phyloP scores from a whole-genome alignment of 1,140 invertebrate genomes.

The Drosophila kohkoa region DNA sequence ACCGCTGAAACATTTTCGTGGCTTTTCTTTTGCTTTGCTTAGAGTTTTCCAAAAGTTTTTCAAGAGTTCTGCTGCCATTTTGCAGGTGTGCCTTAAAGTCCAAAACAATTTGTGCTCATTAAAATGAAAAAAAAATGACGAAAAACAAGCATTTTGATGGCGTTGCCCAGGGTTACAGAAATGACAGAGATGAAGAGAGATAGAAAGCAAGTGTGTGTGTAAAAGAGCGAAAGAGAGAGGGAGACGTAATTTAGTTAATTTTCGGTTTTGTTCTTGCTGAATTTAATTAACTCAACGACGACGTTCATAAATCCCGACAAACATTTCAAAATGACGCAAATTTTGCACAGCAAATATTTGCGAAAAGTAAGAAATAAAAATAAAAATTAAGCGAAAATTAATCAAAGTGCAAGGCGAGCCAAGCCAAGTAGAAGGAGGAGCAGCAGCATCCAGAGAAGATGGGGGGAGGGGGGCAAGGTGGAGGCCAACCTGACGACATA shows the following conservation, averaged over 20 bases:
- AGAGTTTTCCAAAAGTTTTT: constrained; percentile 31
- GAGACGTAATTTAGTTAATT: constrained; percentile 77
- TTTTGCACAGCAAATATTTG: constrained; percentile 67
- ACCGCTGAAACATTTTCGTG: background rate
- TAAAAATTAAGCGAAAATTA: constrained; percentile 83
- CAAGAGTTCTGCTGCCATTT: constrained; percentile 18
- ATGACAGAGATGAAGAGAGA: background rate
- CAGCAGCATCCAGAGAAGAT: background rate
- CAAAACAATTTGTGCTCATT: constrained; percentile 75
- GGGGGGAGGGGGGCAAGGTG: background rate
- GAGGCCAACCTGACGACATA: constrained; percentile 58
- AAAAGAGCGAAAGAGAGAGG: constrained; percentile 16
- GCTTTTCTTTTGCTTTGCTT: constrained; percentile 15
- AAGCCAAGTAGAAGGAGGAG: background rate
- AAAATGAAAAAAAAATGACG: constrained; percentile 64
- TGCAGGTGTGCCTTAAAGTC: constrained; percentile 65
- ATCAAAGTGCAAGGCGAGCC: constrained; percentile 66
- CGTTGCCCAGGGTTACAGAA: constrained; percentile 66
- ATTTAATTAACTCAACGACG: constrained; percentile 75
- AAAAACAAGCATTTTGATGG: constrained; percentile 64
- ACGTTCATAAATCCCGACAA: constrained; percentile 74
- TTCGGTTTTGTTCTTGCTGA: constrained; percentile 43
- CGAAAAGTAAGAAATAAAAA: constrained; percentile 78
- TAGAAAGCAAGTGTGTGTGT: constrained; percentile 12
- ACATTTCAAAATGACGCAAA: constrained; percentile 77